These are phyloP conservation scores for Pristis pectinata DNA, from an alignment of 2,797 vertebrate species.

Conservation along the genomic window DNA sequence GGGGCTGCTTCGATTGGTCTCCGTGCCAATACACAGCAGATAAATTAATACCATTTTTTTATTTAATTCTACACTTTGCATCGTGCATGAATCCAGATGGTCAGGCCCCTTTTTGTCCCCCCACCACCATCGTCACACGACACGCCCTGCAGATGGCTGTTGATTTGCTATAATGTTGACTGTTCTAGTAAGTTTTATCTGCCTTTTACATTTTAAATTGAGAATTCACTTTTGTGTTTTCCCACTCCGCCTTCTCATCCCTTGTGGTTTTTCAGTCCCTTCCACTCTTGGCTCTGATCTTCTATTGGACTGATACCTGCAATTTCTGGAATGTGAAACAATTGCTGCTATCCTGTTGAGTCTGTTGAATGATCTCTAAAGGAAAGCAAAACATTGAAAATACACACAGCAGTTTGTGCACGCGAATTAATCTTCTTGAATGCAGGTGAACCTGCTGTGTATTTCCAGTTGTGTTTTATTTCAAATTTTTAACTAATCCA, in stretches of 20 bases:
- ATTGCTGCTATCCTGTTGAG: neutral
- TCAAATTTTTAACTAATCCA: neutral
- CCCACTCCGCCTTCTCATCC: neutral
- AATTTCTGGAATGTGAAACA: constrained; percentile 1
- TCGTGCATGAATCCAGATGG: constrained; percentile 27
- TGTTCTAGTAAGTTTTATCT: constrained; percentile 26
- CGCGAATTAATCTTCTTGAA: neutral
- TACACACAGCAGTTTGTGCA: neutral
- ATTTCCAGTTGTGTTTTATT: neutral
- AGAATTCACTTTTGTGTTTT: constrained; percentile 2
- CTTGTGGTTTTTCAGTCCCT: neutral
- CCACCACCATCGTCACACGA: neutral
- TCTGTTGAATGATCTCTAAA: neutral
- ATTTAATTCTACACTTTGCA: constrained; percentile 25
- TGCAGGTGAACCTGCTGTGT: neutral
- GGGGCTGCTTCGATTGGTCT: constrained; percentile 32
- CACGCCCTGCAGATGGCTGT: constrained; percentile 22
- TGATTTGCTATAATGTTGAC: constrained; percentile 26
- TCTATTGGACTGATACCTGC: neutral
- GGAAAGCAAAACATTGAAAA: neutral
- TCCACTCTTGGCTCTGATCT: neutral
- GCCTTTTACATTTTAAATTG: neutral
- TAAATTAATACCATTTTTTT: constrained; percentile 29
- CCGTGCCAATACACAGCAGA: constrained; percentile 28
- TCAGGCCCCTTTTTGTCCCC: constrained; percentile 20